Conservation (phyloP, 2,888 invertebrate species). For the Cheilosia soror region DNA sequence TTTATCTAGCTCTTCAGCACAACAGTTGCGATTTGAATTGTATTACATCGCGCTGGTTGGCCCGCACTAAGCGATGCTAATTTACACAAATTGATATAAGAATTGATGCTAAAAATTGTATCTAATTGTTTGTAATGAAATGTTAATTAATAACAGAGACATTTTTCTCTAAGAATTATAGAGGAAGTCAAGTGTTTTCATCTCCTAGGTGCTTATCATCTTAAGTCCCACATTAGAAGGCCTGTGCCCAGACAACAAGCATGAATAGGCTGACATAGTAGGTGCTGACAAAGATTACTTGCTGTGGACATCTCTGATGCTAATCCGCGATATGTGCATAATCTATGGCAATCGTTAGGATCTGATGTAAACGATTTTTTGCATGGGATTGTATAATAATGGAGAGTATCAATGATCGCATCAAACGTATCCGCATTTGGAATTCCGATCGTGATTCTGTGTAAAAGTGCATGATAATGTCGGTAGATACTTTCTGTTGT, state of each 20-base stretch:
- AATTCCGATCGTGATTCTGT: constrained; percentile 3
- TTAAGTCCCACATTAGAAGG: constrained; percentile 12
- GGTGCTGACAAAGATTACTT: background rate
- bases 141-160: constrained; percentile 51
- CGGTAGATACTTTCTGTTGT: background rate
- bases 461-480: constrained; percentile 1
- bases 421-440: background rate
- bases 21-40: constrained; percentile 37
- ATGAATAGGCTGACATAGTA: background rate
- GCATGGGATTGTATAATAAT: background rate
- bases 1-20: constrained; percentile 33
- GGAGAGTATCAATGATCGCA: background rate
- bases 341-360: too few relatives aligned
- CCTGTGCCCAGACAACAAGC: too few relatives aligned
- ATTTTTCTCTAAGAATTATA: constrained; percentile 12
- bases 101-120: constrained; percentile 60
- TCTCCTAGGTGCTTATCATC: constrained; percentile 37
- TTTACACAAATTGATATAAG: constrained; percentile 56
- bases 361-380: background rate
- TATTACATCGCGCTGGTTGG: constrained; percentile 26
- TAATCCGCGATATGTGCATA: background rate
- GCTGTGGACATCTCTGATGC: background rate
- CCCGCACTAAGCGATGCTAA: constrained; percentile 38
- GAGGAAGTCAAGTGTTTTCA: constrained; percentile 16
- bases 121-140: constrained; percentile 64